Percentiles rank a stretch among this genome's conserved stretches.
Conservation (phyloP, 2,797 vertebrate genomes). For the Cryptoprocta ferox region DNA sequence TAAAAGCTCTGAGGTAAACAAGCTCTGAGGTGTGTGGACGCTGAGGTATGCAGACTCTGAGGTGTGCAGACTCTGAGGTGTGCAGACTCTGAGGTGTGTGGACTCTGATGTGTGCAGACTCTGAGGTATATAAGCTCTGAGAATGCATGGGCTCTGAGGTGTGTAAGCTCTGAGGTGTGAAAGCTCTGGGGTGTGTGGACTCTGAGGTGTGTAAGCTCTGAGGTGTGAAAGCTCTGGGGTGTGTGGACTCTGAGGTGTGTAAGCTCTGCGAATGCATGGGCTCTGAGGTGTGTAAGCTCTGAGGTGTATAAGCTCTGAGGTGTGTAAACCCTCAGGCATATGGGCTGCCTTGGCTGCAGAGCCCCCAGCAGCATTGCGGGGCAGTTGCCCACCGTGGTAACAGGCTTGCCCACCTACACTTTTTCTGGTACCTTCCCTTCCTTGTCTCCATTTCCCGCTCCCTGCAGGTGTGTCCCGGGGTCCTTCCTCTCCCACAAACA, state of each 20-base stretch:
- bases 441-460: background rate
- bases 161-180: background rate
- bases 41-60: background rate
- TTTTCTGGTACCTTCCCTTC: background rate
- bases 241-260: accelerated
- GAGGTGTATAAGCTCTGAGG: background rate
- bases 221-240: background rate
- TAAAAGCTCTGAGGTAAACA: background rate
- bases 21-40: background rate
- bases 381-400: too few relatives aligned
- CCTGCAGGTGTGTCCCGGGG: background rate
- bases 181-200: accelerated
- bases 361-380: background rate
- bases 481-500: too few relatives aligned
- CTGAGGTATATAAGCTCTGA: background rate
- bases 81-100: background rate
- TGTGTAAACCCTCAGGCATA: accelerated
- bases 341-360: background rate
- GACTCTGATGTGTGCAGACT: accelerated
- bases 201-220: background rate
- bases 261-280: background rate
- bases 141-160: accelerated
- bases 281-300: background rate
- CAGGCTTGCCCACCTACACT: too few relatives aligned
- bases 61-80: background rate